A percentile compares a stretch with the other conserved stretches of the same genome.
Conservation (phyloP, 1,140 invertebrate genomes). For the Aphis gossypii region DNA sequence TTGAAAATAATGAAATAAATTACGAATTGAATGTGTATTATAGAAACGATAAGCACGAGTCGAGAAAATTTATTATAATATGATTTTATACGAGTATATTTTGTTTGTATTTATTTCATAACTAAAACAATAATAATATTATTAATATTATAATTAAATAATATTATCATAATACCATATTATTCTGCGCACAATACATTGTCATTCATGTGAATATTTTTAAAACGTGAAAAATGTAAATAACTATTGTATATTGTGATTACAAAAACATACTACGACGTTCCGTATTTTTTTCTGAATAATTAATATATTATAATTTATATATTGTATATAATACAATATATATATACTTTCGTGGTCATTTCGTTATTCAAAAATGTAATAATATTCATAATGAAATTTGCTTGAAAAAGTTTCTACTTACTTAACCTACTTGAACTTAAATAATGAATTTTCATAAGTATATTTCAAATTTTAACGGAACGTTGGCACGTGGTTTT, state of each 20-base stretch:
- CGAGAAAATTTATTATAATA: not conserved
- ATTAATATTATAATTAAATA: not conserved
- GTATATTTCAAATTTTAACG: not conserved
- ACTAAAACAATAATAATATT: not conserved
- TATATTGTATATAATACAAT: no score
- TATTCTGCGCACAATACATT: not conserved
- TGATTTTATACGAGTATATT: not conserved
- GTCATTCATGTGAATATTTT: not conserved
- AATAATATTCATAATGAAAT: not conserved
- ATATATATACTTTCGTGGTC: no score
- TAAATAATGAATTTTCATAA: slow-evolving; percentile 15
- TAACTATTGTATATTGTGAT: not conserved
- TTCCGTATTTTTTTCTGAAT: not conserved
- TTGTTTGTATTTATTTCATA: not conserved
- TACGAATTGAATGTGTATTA: not conserved
- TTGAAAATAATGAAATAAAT: slow-evolving; percentile 21
- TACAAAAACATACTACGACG: not conserved
- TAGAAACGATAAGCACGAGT: not conserved
- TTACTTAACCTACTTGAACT: not conserved
- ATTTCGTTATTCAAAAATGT: no score
- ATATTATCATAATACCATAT: not conserved
- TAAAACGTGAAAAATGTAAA: not conserved
- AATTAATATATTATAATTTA: not conserved
- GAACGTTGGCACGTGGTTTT: not conserved
- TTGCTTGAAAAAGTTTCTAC: not conserved